Conservation (phyloP, 2,113 vertebrate genomes). For the Anarrhichthys ocellatus region DNA sequence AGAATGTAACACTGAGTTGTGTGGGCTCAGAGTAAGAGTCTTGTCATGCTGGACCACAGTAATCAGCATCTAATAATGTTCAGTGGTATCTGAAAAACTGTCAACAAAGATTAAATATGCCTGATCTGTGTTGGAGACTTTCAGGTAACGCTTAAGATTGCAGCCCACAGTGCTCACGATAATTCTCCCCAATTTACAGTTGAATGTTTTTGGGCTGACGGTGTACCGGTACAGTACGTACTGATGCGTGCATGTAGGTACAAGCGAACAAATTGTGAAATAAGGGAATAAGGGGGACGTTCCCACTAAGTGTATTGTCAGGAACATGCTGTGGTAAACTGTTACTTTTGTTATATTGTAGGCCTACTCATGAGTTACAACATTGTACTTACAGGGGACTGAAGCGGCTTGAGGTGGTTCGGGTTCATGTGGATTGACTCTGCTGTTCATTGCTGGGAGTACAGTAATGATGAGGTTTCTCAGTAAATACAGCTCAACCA, state of each 20-base stretch:
- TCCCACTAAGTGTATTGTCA: neutral
- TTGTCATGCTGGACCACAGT: conserved; percentile 29
- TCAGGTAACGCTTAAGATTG: neutral
- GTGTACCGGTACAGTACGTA: neutral
- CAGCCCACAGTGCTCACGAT: neutral
- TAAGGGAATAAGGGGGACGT: neutral
- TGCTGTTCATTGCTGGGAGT: neutral
- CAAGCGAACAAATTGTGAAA: too few species aligned
- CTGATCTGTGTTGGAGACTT: neutral
- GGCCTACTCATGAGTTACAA: neutral
- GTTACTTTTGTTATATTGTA: neutral
- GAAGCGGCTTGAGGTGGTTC: neutral
- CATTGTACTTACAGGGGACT: neutral
- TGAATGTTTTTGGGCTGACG: neutral
- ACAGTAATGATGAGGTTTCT: neutral
- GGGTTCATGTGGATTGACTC: neutral
- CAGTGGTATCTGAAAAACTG: neutral
- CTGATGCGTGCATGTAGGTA: neutral
- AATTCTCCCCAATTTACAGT: neutral
- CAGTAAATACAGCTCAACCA: neutral
- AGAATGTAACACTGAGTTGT: conserved; percentile 48
- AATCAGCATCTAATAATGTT: neutral
- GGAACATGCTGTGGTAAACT: neutral
- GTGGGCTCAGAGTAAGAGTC: conserved; percentile 15
- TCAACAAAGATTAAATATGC: conserved; percentile 6